Evolutionary conservation across 1,140 invertebrate species (phyloP), one percentile per base, ranked within the genome.

Genomic region (Dendroctonus valens): DNA sequence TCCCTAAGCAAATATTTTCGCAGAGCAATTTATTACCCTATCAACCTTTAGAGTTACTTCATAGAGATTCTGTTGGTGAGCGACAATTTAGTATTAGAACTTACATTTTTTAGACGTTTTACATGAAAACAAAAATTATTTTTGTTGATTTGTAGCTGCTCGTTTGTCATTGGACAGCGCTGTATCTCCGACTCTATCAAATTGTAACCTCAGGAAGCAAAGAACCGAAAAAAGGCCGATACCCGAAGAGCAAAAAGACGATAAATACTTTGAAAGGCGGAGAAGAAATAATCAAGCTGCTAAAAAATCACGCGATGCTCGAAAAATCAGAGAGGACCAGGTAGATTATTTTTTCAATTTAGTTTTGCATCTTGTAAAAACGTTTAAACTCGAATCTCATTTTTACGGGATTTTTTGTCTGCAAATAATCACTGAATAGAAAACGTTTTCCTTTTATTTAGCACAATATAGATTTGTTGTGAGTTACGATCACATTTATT

Each of bases 221-320:
- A 79, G 92, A 8, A 90, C 91, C 15, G 91, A 93, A 76, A 95
- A 95, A 77, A 87, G 91, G 71, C 89, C 92, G 0, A 94, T 94
- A 51, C 92, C 92, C 0, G 86, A 89, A 5, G 91, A 92, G 41
- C 83, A 91, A 73, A 95, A 95, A 76, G 93, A 96, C 75, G 88
- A 88, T 37, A 94, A 93, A 76, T 96, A 96, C 79, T 96, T 87
- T 74, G 93, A 96, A 76, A 80, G 92, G 48, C 81, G 93, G 69
- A 87, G 89, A 76, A 82, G 92, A 3, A 96, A 96, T 79, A 96
- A 96, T 78, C 85, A 91, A 73, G 94, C 94, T 0, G 93, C 94
- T 0, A 96, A 96, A 79, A 94, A 93, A 74, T 94, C 91, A 0
- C 80, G 93, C 42, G 92, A 96, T 78, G 90, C 91, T 0, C 81